Evolutionary conservation across 2,888 invertebrate genomes (phyloP).

Genomic region (Cremastobaeus sp.): DNA sequence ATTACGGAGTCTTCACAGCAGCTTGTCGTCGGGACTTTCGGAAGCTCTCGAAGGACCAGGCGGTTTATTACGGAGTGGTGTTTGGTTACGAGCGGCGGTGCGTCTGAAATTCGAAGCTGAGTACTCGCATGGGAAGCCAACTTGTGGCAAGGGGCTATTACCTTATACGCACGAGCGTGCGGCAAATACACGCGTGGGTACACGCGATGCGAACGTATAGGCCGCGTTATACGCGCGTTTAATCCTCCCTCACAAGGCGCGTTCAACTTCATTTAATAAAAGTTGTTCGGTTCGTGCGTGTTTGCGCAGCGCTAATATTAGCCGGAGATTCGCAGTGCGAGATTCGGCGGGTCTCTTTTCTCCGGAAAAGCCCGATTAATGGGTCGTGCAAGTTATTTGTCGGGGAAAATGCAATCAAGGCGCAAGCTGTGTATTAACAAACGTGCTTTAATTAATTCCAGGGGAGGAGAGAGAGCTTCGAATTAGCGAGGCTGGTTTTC

Average conservation of each 20-base stretch:
- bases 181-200: constrained; percentile 37
- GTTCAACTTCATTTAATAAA: constrained; percentile 17
- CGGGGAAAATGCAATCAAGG: no score
- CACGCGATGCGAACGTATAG: constrained; percentile 30
- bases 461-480: constrained; percentile 87
- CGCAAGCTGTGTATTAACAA: background rate
- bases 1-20: constrained; percentile 35
- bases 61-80: constrained; percentile 64
- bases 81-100: constrained; percentile 67
- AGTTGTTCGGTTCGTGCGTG: constrained; percentile 6
- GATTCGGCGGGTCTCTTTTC: no score
- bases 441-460: constrained; percentile 71
- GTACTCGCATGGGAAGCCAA: constrained; percentile 65
- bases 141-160: constrained; percentile 61
- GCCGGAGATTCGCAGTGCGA: no score
- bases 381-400: no score
- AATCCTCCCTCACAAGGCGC: constrained; percentile 22
- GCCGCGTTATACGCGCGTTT: constrained; percentile 42
- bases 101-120: constrained; percentile 67
- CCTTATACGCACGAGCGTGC: constrained; percentile 41
- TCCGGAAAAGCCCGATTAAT: no score
- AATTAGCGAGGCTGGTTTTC: constrained; percentile 84
- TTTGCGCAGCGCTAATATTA: background rate
- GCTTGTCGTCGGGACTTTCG: constrained; percentile 56
- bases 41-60: constrained; percentile 57